Evolutionary conservation across 2,113 vertebrate genomes (phyloP).

Genomic region (Chaenocephalus aceratus): DNA sequence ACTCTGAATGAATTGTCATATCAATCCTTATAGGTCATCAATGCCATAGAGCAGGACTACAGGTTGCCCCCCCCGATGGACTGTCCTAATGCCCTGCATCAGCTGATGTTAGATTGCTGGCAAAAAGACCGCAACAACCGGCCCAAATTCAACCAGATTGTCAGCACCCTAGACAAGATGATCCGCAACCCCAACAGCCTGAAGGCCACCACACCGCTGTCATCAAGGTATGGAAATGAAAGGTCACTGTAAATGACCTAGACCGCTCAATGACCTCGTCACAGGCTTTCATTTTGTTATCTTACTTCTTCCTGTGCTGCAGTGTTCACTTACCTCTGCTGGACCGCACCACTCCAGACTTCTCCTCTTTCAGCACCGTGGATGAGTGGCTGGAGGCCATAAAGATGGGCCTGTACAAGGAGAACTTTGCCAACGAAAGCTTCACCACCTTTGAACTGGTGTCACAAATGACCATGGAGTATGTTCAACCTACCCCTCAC

Average conservation of each 20-base stretch:
- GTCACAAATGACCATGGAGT: conserved; percentile 98
- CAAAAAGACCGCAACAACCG: conserved; percentile 96
- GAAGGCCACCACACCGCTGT: conserved; percentile 93
- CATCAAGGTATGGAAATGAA: conserved; percentile 86
- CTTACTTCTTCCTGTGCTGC: conserved; percentile 28
- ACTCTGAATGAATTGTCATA: neutral
- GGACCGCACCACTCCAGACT: conserved; percentile 95
- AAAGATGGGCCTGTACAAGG: conserved; percentile 98
- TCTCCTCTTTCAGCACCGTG: conserved; percentile 94
- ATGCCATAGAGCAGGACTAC: conserved; percentile 97
- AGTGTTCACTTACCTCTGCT: conserved; percentile 94
- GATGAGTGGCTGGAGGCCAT: conserved; percentile 98
- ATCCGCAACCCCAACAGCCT: conserved; percentile 95
- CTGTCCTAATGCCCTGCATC: conserved; percentile 93
- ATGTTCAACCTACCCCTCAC: conserved; percentile 69
- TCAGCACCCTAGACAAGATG: conserved; percentile 97
- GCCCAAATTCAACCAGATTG: conserved; percentile 95
- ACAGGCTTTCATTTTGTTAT: neutral
- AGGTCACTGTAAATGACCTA: neutral
- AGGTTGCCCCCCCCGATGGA: conserved; percentile 95
- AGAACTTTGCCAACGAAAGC: conserved; percentile 91
- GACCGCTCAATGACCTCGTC: neutral
- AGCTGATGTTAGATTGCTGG: conserved; percentile 98
- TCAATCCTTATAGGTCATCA: conserved; percentile 88
- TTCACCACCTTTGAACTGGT: conserved; percentile 93